These are phyloP conservation scores for Oconnorella tubifera DNA, from an alignment of 2,888 invertebrate genomes.

Conservation along the genomic window DNA sequence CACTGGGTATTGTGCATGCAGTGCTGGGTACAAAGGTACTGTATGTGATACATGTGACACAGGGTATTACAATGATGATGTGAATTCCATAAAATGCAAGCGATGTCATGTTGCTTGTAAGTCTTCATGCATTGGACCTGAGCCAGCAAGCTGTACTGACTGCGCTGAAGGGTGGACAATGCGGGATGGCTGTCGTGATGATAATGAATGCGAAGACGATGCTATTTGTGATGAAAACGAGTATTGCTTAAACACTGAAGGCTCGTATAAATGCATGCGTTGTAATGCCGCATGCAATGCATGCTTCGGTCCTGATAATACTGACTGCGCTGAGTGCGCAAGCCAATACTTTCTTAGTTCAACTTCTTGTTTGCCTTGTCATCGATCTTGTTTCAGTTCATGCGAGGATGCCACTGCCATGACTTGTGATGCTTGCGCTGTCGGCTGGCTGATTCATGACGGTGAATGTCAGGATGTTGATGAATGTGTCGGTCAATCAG, in stretches of 20 bases:
- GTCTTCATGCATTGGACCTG: slow-evolving; percentile 12
- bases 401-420: slow-evolving; percentile 13
- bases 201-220: slow-evolving; percentile 34
- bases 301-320: background rate
- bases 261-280: slow-evolving; percentile 31
- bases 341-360: background rate
- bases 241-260: slow-evolving; percentile 32
- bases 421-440: slow-evolving; percentile 14
- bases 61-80: slow-evolving; percentile 20
- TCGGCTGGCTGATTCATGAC: slow-evolving; percentile 12
- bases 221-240: slow-evolving; percentile 25
- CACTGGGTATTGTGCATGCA: slow-evolving; percentile 83
- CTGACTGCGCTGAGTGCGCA: background rate
- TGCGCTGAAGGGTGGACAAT: slow-evolving; percentile 69
- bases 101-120: slow-evolving; percentile 22
- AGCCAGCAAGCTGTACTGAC: slow-evolving; percentile 60
- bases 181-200: background rate
- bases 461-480: slow-evolving; percentile 21
- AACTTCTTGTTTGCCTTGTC: slow-evolving; percentile 9
- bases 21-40: slow-evolving; percentile 74
- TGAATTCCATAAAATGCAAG: slow-evolving; percentile 10
- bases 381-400: slow-evolving; percentile 11
- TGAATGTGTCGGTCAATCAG: slow-evolving; percentile 25
- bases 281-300: background rate
- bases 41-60: slow-evolving; percentile 71